Evolutionary conservation across 2,888 invertebrate genomes (phyloP), one percentile per base, ranked within the genome.

Genomic region (Chloroclystis v-ata): DNA sequence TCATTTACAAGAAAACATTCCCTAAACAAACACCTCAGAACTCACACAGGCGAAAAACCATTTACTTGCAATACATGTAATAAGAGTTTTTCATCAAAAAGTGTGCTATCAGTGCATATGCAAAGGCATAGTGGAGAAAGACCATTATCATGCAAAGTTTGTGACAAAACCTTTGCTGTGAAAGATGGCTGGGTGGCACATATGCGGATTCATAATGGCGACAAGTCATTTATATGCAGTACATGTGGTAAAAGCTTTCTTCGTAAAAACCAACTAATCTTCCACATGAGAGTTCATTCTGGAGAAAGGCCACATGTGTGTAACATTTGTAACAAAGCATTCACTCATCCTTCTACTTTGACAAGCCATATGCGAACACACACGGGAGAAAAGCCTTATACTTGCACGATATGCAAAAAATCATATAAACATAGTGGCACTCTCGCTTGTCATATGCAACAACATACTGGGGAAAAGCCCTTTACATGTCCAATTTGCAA

Each of bases 101-200:
- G 35, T 20, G 35, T 35, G 3, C 10, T 35, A 10, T 6, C 35
- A 4, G 11, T 35, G 10, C 42, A 43, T 9, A 28, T 35, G 28
- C 14, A 20, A 30, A 32, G 12, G 14, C 51, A 51, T 14, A 42
- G 38, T 1, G 48, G 44, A 1, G 38, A 38, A 20, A 52, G 33
- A 11, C 44, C 52, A n/a, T 38, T 29, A 25, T 24, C 6, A 20
- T 52, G 52, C 13, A 25, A 46, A 9, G 13, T 43, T 7, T 54
- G 54, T n/a, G 29, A 54, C 4, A 51, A 51, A 40, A n/a, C 43
- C 10, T 51, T 43, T 35, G 38, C 40, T 4, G 38, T 35, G 40
- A 12, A 26, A 45, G 13, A 41, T 43, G 25, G 46, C 39, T 20
- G 11, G 49, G 10, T 26, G 37, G 11, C 46, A 43, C 52, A 49